These are phyloP conservation scores for Sinonovacula constricta DNA, from an alignment of 1,140 invertebrate genomes.

Conservation along the genomic window DNA sequence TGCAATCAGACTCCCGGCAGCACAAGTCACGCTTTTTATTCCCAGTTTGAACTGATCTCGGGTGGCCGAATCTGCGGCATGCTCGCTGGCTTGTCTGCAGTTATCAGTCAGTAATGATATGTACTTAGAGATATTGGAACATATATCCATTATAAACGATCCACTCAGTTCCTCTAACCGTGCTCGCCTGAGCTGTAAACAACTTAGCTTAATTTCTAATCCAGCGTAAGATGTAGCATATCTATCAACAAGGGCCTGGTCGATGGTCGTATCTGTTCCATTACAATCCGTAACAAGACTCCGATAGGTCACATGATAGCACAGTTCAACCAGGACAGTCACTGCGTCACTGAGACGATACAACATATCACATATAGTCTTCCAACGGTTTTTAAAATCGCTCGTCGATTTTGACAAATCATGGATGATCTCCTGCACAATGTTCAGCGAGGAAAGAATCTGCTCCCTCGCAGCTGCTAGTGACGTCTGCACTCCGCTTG, in stretches of 20 bases:
- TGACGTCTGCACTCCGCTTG: conserved; percentile 27
- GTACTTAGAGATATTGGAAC: conserved; percentile 57
- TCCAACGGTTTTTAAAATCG: conserved; percentile 51
- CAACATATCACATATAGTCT: conserved; percentile 48
- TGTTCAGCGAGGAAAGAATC: conserved; percentile 38
- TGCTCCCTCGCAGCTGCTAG: conserved; percentile 28
- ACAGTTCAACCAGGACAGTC: conserved; percentile 48
- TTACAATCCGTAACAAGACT: conserved; percentile 33
- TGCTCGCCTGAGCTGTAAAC: conserved; percentile 49
- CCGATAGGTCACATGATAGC: conserved; percentile 52
- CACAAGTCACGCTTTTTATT: conserved; percentile 58
- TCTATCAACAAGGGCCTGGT: conserved; percentile 52
- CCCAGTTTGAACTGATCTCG: conserved; percentile 64
- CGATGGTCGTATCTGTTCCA: conserved; percentile 23
- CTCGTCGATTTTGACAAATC: conserved; percentile 35
- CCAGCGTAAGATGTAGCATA: conserved; percentile 53
- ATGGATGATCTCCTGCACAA: conserved; percentile 29
- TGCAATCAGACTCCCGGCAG: conserved; percentile 56
- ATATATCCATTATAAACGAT: conserved; percentile 55
- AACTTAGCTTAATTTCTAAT: conserved; percentile 56
- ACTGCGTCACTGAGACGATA: conserved; percentile 52
- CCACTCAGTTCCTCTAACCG: conserved; percentile 50
- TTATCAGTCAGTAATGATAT: conserved; percentile 57
- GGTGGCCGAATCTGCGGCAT: conserved; percentile 12
- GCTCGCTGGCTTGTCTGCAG: conserved; percentile 57